A percentile compares a stretch with the other conserved stretches of the same genome.
These are phyloP conservation scores for Drosophila neocordata DNA, from an alignment of 1,140 invertebrate genomes.

Conservation along the genomic window DNA sequence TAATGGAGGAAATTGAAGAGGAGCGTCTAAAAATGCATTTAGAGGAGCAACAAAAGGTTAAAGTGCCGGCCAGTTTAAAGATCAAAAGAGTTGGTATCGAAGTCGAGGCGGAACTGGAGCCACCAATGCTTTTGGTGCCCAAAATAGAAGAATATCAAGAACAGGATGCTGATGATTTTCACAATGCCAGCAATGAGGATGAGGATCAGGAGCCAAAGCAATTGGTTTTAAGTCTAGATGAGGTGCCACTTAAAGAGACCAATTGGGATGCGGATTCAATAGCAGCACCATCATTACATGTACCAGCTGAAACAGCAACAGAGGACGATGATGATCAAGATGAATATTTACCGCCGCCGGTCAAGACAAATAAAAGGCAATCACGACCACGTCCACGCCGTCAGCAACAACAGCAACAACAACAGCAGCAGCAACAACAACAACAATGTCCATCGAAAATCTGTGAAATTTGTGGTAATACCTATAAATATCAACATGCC, in stretches of 20 bases:
- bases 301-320: neutral
- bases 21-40: slow-evolving; percentile 46
- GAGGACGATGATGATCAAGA: neutral
- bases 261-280: slow-evolving; percentile 2
- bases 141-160: neutral
- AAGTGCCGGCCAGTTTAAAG: slow-evolving; percentile 53
- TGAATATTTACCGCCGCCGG: neutral
- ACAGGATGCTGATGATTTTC: neutral
- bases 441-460: slow-evolving; percentile 60
- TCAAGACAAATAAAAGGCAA: neutral
- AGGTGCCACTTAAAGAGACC: slow-evolving; percentile 11
- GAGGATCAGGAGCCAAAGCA: slow-evolving; percentile 3
- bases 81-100: slow-evolving; percentile 53
- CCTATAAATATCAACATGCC: slow-evolving; percentile 80
- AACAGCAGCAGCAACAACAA: slow-evolving; percentile 28
- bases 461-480: slow-evolving; percentile 81
- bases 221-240: neutral
- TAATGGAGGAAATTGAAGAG: slow-evolving; percentile 35
- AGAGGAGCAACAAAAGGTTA: slow-evolving; percentile 51
- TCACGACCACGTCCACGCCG: neutral
- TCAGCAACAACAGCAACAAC: neutral
- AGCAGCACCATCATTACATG: neutral
- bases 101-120: slow-evolving; percentile 18
- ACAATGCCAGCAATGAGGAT: neutral
- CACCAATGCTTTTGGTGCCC: neutral